phyloP scores from a whole-genome alignment of 2,797 vertebrate genomes.

The Okamejei kenojei region DNA sequence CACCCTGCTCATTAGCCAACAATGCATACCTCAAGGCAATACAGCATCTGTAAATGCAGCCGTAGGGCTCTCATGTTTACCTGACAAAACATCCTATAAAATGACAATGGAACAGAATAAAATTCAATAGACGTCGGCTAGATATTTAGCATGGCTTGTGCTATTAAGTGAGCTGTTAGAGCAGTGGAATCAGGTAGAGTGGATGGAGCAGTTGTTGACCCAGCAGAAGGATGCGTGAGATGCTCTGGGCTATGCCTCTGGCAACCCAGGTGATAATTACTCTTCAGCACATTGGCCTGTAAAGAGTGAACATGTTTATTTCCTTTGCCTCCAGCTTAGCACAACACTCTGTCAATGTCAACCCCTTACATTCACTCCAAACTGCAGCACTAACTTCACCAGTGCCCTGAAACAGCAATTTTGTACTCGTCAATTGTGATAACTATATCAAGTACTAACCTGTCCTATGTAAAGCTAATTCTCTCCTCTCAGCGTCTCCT shows the following conservation, averaged over 20 bases:
- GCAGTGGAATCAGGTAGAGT: not conserved
- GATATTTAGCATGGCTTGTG: not conserved
- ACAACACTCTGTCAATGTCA: constrained; percentile 1
- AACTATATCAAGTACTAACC: not conserved
- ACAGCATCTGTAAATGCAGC: not conserved
- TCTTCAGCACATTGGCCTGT: constrained; percentile 29
- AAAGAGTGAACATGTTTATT: not conserved
- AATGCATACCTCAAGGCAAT: not conserved
- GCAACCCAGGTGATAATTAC: not conserved
- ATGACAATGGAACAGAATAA: not conserved
- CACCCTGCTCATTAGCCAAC: not conserved
- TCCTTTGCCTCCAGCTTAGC: constrained; percentile 22
- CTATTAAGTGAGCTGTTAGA: not conserved
- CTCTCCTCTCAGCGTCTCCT: not conserved
- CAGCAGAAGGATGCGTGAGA: constrained; percentile 9
- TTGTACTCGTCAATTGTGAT: not conserved
- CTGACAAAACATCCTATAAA: not conserved
- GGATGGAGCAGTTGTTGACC: not conserved
- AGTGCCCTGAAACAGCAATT: not conserved
- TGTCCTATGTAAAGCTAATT: not conserved
- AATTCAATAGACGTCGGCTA: not conserved
- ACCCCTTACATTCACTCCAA: not conserved
- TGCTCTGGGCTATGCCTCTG: not conserved
- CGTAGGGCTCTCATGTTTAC: no score
- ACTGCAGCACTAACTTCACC: not conserved